Evolutionary conservation across 2,797 vertebrate genomes (phyloP).

Genomic region (Peromyscus melanophrys): DNA sequence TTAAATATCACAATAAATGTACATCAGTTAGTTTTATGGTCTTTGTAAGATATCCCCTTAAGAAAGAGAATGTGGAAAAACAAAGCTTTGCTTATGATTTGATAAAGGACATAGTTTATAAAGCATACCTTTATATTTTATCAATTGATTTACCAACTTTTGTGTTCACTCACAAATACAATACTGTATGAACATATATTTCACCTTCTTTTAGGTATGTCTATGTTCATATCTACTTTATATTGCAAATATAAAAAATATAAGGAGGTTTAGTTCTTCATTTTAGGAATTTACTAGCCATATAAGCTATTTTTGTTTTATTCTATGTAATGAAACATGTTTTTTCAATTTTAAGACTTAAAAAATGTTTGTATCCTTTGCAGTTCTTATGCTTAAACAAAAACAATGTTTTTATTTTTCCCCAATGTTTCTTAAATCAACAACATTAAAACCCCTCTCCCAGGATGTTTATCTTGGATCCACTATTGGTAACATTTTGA

Average conservation of each 20-base stretch:
- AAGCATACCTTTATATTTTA: constrained; percentile 3
- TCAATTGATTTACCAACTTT: background rate
- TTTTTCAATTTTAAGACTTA: constrained; percentile 34
- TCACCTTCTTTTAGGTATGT: constrained; percentile 1
- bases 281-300: background rate
- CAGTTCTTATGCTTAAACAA: constrained; percentile 19
- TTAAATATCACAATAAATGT: background rate
- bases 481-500: background rate
- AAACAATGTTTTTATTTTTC: background rate
- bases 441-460: constrained; percentile 19
- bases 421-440: background rate
- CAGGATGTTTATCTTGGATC: background rate
- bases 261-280: background rate
- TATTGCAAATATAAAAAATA: constrained; percentile 28
- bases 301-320: constrained; percentile 27
- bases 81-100: background rate
- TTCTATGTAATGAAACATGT: constrained; percentile 2
- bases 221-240: background rate
- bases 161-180: background rate
- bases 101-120: background rate
- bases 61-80: constrained; percentile 2
- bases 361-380: constrained; percentile 9
- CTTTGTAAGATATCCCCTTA: background rate
- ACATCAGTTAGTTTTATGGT: background rate
- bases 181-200: background rate